A percentile compares a stretch with the other conserved stretches of the same genome.
Evolutionary conservation across 2,113 vertebrate genomes (phyloP).

Genomic region (Oryzias celebensis): DNA sequence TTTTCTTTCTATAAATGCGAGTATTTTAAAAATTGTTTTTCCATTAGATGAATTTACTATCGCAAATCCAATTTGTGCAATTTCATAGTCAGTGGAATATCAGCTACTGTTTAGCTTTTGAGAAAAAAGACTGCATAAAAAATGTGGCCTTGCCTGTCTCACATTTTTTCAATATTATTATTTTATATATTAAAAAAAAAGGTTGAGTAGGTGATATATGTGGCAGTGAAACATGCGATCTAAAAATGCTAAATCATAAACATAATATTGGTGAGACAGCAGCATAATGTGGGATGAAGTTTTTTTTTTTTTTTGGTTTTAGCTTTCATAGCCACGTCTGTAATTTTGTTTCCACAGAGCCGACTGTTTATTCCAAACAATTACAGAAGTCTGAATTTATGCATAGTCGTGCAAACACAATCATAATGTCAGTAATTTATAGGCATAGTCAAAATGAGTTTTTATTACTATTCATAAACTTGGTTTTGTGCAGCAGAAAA

Average conservation of each 20-base stretch:
- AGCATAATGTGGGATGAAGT: background rate
- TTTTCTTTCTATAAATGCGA: too few relatives aligned
- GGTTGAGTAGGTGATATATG: too few relatives aligned
- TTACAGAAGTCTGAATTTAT: background rate
- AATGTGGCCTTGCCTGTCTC: too few relatives aligned
- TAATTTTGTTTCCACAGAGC: background rate
- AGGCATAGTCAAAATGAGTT: background rate
- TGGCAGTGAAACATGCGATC: too few relatives aligned
- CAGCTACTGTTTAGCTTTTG: too few relatives aligned
- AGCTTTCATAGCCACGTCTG: background rate
- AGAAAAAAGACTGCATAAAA: too few relatives aligned
- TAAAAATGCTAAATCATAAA: conserved; percentile 2
- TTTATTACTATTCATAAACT: conserved; percentile 12
- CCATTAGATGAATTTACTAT: too few relatives aligned
- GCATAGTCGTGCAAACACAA: background rate
- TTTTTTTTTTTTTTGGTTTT: background rate
- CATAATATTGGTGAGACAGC: conserved; percentile 9
- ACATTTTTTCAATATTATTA: too few relatives aligned
- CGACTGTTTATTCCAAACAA: background rate
- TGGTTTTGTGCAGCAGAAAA: conserved; percentile 8
- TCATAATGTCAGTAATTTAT: conserved; percentile 22
- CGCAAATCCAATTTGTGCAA: too few relatives aligned
- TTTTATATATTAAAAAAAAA: too few relatives aligned
- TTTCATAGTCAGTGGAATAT: too few relatives aligned
- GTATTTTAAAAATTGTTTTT: too few relatives aligned